A percentile compares a stretch with the other conserved stretches of the same genome.
Conservation (phyloP, 2,888 invertebrate species). For the Pantelozetes paolii region DNA sequence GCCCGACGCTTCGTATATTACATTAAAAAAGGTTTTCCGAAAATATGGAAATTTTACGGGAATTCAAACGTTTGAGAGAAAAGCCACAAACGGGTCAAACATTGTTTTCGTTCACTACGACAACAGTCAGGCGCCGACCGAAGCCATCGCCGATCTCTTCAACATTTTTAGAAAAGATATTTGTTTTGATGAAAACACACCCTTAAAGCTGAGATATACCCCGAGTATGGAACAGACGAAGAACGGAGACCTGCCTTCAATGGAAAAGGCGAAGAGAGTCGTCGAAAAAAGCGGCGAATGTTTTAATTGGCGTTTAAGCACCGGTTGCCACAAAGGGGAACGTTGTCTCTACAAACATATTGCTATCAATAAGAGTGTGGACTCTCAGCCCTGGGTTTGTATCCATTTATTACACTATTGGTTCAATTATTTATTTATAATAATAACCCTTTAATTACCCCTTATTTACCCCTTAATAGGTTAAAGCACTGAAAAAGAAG, state of each 20-base stretch:
- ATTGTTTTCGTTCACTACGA: slow-evolving; percentile 42
- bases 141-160: slow-evolving; percentile 36
- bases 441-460: neutral
- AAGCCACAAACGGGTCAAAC: slow-evolving; percentile 40
- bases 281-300: slow-evolving; percentile 41
- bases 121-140: slow-evolving; percentile 38
- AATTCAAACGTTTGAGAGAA: slow-evolving; percentile 41
- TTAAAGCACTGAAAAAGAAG: slow-evolving; percentile 42
- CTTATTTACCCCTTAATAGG: slow-evolving; percentile 14
- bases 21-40: slow-evolving; percentile 39
- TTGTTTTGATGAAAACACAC: slow-evolving; percentile 36
- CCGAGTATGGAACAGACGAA: slow-evolving; percentile 42
- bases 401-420: neutral
- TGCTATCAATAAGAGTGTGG: slow-evolving; percentile 36
- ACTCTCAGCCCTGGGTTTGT: slow-evolving; percentile 43
- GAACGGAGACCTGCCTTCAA: slow-evolving; percentile 36
- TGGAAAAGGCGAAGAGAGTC: slow-evolving; percentile 37
- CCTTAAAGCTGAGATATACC: slow-evolving; percentile 39
- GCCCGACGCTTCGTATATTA: slow-evolving; percentile 34
- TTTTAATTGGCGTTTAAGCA: slow-evolving; percentile 41
- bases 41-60: slow-evolving; percentile 41
- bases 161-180: slow-evolving; percentile 36
- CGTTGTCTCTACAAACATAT: slow-evolving; percentile 38
- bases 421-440: neutral
- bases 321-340: slow-evolving; percentile 38